Base-by-base conservation (phyloP, 2,797 vertebrate genomes). In the Falco novaeseelandiae region DNA sequence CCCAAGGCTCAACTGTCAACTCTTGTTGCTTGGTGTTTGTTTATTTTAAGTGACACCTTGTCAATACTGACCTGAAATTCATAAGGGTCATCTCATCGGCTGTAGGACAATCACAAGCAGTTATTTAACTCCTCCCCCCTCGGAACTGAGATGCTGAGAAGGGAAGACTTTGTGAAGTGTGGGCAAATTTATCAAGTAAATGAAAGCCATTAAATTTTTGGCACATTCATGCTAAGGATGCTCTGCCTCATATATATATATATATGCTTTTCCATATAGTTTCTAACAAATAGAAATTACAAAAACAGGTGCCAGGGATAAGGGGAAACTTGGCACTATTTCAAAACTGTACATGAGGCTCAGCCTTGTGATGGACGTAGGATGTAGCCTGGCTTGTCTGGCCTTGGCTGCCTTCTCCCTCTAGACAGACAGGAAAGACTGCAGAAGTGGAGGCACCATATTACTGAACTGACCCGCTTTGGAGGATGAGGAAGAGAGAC, bases 21-120 rank as follows among this genome's bases (percentile, higher is more conserved):
- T 89, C 81, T 89, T 77, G 36, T 90, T 94, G 14, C 69, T 90
- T 69, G 49, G 29, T 83, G 84, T 96, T 94, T 96, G 79, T 89
- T 97, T 96, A 84, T 83, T 89, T 94, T 90, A 90, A 83, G 93
- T 46, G 63, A 93, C 95, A 95, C 70, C 87, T 92, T 80, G 91
- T 97, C 92, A 93, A 91, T 92, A 90, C 49, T 95, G 89, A 94
- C 58, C 59, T 73, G 70, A 90, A 86, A 91, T 91, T 81, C 79
- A 36, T 66, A 87, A 78, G 25, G 51, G 85, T 87, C 57, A 51
- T 87, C 78, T 93, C 83, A 72, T 83, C 69, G 80, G 38, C 32
- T 82, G 70, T 51, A 79, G 74, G 48, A 87, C 22, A 66, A 54
- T 34, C 0, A 0, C 51, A 55, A 79, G 63, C 74, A 65, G 65